These are phyloP conservation scores for Parambassis ranga DNA, from an alignment of 2,797 vertebrate species.

Conservation along the genomic window DNA sequence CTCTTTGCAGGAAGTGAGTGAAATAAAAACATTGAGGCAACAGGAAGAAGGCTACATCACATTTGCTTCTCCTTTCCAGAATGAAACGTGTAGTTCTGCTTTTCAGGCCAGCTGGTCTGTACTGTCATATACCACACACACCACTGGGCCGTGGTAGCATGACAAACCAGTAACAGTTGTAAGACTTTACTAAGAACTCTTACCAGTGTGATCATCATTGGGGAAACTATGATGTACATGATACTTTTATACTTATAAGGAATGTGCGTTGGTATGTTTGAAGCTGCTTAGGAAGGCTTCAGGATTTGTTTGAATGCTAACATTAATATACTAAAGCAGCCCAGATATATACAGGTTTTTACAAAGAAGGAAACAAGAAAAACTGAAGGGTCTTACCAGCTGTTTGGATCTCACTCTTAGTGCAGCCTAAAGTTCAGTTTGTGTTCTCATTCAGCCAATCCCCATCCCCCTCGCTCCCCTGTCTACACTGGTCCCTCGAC, in stretches of 20 bases:
- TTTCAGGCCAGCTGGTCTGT: conserved; percentile 59
- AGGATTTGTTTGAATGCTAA: not conserved
- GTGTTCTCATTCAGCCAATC: conserved; percentile 59
- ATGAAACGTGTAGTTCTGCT: conserved; percentile 55
- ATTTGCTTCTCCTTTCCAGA: conserved; percentile 55
- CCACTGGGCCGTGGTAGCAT: not conserved
- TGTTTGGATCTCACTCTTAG: conserved; percentile 17
- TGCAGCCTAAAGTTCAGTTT: conserved; percentile 15
- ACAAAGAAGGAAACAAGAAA: not conserved
- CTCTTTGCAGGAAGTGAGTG: conserved; percentile 67
- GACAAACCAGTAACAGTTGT: not conserved
- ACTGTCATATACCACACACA: not conserved
- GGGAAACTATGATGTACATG: not conserved
- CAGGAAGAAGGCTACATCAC: conserved; percentile 68
- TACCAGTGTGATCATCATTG: not conserved
- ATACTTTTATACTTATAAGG: not conserved
- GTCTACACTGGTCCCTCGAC: conserved; percentile 81
- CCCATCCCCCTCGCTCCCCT: conserved; percentile 67
- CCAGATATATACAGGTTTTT: not conserved
- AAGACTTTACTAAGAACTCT: not conserved
- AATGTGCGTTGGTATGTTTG: not conserved
- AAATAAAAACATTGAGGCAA: conserved; percentile 66
- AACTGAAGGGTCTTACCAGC: not conserved
- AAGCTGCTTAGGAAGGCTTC: not conserved
- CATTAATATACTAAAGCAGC: not conserved